Conservation (phyloP, 2,888 invertebrate species). For the Mythimna albipuncta region DNA sequence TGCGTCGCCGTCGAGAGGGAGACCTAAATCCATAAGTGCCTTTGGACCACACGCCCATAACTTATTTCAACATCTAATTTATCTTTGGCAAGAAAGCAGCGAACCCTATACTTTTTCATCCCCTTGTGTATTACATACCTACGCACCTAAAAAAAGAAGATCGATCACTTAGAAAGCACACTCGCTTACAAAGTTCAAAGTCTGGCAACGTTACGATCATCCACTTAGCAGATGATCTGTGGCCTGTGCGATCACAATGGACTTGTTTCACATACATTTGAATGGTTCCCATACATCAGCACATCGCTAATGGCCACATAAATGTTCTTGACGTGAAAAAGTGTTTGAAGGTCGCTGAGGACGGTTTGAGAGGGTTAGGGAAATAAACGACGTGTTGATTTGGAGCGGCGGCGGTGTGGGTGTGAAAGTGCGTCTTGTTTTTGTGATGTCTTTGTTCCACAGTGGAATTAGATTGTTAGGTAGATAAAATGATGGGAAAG, state of each 20-base stretch:
- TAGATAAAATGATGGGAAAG: background rate
- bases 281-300: slow-evolving; percentile 54
- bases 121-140: slow-evolving; percentile 1
- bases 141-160: slow-evolving; percentile 18
- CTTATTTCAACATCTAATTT: slow-evolving; percentile 36
- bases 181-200: slow-evolving; percentile 8
- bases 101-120: slow-evolving; percentile 4
- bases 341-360: slow-evolving; percentile 23
- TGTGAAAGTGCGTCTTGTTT: background rate
- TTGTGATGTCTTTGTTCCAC: slow-evolving; percentile 2
- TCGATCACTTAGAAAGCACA: slow-evolving; percentile 31
- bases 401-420: background rate
- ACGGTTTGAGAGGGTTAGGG: slow-evolving; percentile 16
- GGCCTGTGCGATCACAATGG: slow-evolving; percentile 39
- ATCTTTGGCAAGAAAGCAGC: slow-evolving; percentile 25
- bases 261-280: slow-evolving; percentile 33
- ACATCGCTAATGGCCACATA: slow-evolving; percentile 46
- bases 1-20: background rate
- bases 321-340: slow-evolving; percentile 50
- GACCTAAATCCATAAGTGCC: slow-evolving; percentile 22
- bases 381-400: slow-evolving; percentile 40
- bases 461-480: background rate
- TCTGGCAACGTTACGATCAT: slow-evolving; percentile 6
- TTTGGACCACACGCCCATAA: slow-evolving; percentile 6
- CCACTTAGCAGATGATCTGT: slow-evolving; percentile 47